phyloP scores from a whole-genome alignment of 2,113 vertebrate genomes.

The Hippolais icterina region DNA sequence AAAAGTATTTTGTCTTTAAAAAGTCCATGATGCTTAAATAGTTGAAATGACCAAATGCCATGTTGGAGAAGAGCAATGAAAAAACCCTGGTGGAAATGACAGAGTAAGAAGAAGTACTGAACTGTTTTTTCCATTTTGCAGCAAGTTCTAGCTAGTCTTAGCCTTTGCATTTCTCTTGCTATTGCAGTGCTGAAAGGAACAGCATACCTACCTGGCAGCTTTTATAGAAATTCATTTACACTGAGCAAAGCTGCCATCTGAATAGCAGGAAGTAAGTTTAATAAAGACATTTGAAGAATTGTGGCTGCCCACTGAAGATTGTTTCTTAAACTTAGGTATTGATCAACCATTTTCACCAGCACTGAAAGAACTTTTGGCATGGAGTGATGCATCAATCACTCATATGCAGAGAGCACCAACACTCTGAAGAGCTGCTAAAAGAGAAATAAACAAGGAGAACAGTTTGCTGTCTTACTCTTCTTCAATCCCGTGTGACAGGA shows the following conservation, averaged over 20 bases:
- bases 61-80: background rate
- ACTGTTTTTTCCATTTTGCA: background rate
- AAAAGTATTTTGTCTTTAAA: background rate
- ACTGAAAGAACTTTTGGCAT: background rate
- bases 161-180: background rate
- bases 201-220: background rate
- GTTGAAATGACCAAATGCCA: background rate
- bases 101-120: background rate
- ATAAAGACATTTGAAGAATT: background rate
- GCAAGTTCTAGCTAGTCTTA: background rate
- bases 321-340: background rate
- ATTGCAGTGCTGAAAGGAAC: background rate
- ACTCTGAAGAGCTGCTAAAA: background rate
- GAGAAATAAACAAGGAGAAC: background rate
- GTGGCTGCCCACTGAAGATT: background rate
- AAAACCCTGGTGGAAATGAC: background rate
- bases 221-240: background rate
- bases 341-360: background rate
- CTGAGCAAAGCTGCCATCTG: background rate
- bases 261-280: background rate
- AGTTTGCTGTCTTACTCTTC: background rate
- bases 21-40: background rate
- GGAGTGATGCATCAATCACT: background rate
- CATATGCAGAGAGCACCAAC: background rate
- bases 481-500: background rate